Base-by-base conservation (phyloP, 1,140 invertebrate species). In the Drosophila orosa region DNA sequence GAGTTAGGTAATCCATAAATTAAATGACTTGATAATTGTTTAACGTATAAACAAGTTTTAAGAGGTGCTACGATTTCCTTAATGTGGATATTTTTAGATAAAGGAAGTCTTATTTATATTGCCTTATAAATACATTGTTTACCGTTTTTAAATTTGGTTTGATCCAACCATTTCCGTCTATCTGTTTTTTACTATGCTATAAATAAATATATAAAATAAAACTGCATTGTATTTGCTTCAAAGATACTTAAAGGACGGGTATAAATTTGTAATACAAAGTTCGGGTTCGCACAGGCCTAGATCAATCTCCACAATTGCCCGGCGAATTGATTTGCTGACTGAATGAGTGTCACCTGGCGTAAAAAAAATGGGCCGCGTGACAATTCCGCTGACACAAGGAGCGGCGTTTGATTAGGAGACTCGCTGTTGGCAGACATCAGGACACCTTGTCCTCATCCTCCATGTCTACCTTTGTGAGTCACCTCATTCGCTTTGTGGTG, bases 361-460 rank as follows among this genome's bases (percentile, higher is more conserved):
- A 25, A 9, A 37, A 39, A 25, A 59, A 72, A 61, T 65, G 58
- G 65, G 77, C 67, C 58, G 54, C 47, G 62, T 52, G 65, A 62
- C 68, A 67, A 71, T 77, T 31, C 60, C 60, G 69, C 82, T 86
- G 82, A 86, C 82, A 86, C 82, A 86, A 86, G 78, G 78, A 81
- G 58, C 82, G 58, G 74, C 74, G 74, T 72, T 85, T 86, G 78
- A 86, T 86, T 85, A 86, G 78, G 78, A 71, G 62, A 74, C 80
- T 75, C 69, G 78, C 74, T 78, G 71, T 75, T 85, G 82, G 82
- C 78, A 86, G 74, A 57, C 58, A 61, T 59, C 61, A 60, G 78
- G 74, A 60, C 69, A 75, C 56, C 56, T n/a, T 42, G 24, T 19
- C 35, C 25, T 13, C 40, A 60, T 35, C 35, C 31, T 6, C 47